Base-by-base conservation (phyloP, 2,113 vertebrate genomes). In the Prunella himalayana region DNA sequence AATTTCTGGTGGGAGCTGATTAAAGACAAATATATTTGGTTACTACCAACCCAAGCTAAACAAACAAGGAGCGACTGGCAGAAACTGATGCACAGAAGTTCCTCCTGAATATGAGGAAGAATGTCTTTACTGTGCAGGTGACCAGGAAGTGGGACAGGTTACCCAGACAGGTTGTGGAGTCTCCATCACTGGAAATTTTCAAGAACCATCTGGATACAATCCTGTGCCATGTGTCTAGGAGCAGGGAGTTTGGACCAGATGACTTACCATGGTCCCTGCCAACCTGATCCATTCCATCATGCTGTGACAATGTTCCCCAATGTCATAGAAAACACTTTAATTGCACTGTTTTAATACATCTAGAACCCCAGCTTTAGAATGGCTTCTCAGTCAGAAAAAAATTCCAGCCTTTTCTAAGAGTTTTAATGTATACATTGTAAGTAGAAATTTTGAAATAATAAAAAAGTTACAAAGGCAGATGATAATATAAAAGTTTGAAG, bases 331-430 rank as follows among this genome's bases (percentile, higher is more conserved):
- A 73, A 65, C 18, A 51, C 4, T 37, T 68, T 24, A 82, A 57
- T 17, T 30, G 10, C 4, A 39, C 16, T 50, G 7, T 4, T 80
- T 61, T 25, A 56, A 28, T 21, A 31, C 31, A 44, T 56, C 31
- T 50, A 35, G 83, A 68, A 35, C 14, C 2, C 6, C 15, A 76
- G 27, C 28, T 84, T 70, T 59, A 47, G 33, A 87, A 66, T 19
- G 45, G 13, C 12, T 71, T 72, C 37, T 68, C 39, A 83, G 5
- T 11, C 7, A 75, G 11, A 23, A 94, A 75, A 39, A 23, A 45
- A 10, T 15, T 13, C 14, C 7, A 24, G 9, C 42, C 24, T n/a
- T 1, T 0, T 35, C 12, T 51, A 20, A 30, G 25, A 83, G 28
- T 5, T 63, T 77, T 81, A 73, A 12, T 53, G 3, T 11, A 63